Percentiles rank a stretch among this genome's conserved stretches.
These are phyloP conservation scores for Aphaenogaster ashmeadi DNA, from an alignment of 1,140 invertebrate species.

Conservation along the genomic window DNA sequence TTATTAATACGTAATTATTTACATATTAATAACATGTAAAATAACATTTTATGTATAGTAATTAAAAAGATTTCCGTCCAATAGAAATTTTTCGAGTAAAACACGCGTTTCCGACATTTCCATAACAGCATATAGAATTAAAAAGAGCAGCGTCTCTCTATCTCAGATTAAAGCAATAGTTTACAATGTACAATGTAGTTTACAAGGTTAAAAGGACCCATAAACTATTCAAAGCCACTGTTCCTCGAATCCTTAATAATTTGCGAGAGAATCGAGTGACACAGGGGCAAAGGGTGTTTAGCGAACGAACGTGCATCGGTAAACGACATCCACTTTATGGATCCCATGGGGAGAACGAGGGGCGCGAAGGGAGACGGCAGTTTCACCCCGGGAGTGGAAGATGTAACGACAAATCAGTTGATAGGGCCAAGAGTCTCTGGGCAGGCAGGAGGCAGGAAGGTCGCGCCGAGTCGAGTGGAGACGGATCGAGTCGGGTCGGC, in stretches of 20 bases:
- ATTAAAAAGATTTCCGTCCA: background rate
- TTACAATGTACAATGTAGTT: too few relatives aligned
- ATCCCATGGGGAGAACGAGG: background rate
- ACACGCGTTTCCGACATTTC: background rate
- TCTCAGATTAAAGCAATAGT: background rate
- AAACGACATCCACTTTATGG: constrained; percentile 24
- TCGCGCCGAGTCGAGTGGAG: constrained; percentile 67
- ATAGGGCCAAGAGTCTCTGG: constrained; percentile 47
- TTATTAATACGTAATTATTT: constrained; percentile 11
- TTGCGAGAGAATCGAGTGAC: background rate
- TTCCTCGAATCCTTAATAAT: background rate
- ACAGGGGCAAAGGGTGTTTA: background rate
- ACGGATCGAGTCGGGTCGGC: constrained; percentile 46
- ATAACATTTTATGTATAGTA: background rate
- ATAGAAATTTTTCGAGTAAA: background rate
- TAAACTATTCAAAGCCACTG: background rate
- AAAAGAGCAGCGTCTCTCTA: background rate
- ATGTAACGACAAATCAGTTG: constrained; percentile 57
- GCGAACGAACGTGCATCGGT: background rate
- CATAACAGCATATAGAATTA: background rate
- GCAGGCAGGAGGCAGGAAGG: constrained; percentile 52
- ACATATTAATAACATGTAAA: constrained; percentile 23
- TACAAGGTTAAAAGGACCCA: background rate
- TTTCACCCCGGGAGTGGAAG: background rate
- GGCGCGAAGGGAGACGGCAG: background rate